Evolutionary conservation across 2,888 invertebrate species (phyloP), one percentile per base, ranked within the genome.

Genomic region (Himalopsyche anomala): DNA sequence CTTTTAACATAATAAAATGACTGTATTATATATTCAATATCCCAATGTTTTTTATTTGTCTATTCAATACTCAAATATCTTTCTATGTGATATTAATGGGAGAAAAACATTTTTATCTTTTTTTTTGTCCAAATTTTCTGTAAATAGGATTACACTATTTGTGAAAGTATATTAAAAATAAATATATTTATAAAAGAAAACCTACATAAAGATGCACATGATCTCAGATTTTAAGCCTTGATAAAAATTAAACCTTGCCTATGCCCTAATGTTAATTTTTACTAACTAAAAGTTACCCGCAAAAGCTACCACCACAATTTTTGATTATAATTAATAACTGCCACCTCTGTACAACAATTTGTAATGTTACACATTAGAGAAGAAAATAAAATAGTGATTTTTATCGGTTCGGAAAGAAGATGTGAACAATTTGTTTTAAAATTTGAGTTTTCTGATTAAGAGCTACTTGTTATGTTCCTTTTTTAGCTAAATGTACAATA

Each of bases 401-500:
- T 80, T 83, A 62, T 83, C 74, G 36, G 55, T 83, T 82, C 51
- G 81, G 81, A 83, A 55, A 54, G 85, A 55, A 83, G 69, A 81
- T 62, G 86, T 56, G 55, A 79, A 86, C 86, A 83, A 83, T 81
- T 83, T 81, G 81, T 86, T 86, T 86, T 86, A 82, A 86, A 87
- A 84, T 82, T 84, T 84, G 86, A 86, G 82, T 86, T 86, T 86
- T 86, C 84, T 84, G 74, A 81, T 88, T 85, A 86, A 83, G 84
- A 87, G 87, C 87, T 88, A 88, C 87, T 87, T 86, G 88, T 88
- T 88, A 88, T 88, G 88, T 88, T 88, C 88, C 87, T 88, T 88
- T 74, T 85, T 87, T 88, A 88, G 88, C 88, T 88, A 87, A 88
- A 87, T 88, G 88, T 88, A 88, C 88, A 88, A 88, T 88, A 88